phyloP scores from a whole-genome alignment of 2,113 vertebrate species.

The Orthochromis malagaraziensis region DNA sequence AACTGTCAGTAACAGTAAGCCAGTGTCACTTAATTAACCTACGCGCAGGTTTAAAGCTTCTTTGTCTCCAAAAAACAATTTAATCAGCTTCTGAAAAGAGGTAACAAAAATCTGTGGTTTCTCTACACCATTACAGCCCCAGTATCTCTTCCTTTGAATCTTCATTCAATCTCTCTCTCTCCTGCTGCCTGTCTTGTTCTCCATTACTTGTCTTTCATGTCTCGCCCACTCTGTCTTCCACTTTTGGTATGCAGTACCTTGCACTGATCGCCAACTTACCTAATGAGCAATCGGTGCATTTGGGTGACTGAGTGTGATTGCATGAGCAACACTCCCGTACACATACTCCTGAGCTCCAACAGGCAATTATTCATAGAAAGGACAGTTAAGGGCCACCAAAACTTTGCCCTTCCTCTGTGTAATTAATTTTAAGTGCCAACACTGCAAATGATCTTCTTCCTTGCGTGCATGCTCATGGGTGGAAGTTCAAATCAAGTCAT shows the following conservation, averaged over 20 bases:
- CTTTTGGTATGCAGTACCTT: neutral
- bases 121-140: neutral
- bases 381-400: conserved; percentile 1
- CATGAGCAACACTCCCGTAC: neutral
- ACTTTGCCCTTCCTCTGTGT: neutral
- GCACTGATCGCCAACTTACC: neutral
- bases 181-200: neutral
- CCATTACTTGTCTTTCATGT: neutral
- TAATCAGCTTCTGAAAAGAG: neutral
- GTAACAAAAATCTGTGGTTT: neutral
- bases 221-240: neutral
- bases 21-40: neutral
- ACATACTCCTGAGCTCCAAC: neutral
- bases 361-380: conserved; percentile 31
- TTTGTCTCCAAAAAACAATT: neutral
- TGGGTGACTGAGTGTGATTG: neutral
- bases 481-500: neutral
- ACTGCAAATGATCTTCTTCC: neutral
- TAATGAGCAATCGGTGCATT: conserved; percentile 24
- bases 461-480: neutral
- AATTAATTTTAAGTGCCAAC: conserved; percentile 24
- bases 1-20: neutral
- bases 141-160: neutral
- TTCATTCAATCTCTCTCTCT: neutral
- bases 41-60: neutral